phyloP scores from a whole-genome alignment of 2,797 vertebrate species.

The Eulemur rubriventer region DNA sequence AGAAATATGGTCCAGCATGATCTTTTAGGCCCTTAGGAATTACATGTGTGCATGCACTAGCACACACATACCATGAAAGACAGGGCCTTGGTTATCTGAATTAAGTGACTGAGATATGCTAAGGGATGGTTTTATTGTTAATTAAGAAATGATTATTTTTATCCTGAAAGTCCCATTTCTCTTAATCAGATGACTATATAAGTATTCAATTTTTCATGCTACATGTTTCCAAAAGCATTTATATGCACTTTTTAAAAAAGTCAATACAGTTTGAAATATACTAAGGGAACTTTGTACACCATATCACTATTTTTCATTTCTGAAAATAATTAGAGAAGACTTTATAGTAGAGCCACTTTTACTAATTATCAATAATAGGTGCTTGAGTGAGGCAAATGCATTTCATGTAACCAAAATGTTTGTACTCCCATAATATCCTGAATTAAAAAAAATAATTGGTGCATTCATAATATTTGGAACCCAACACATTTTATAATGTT shows the following conservation, averaged over 20 bases:
- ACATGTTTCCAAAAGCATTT: constrained; percentile 4
- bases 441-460: background rate
- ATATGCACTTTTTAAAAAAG: background rate
- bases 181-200: constrained; percentile 14
- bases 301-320: background rate
- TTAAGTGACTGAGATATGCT: background rate
- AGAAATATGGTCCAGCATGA: background rate
- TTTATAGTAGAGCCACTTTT: background rate
- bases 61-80: background rate
- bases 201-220: background rate
- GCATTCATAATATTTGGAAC: background rate
- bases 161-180: background rate
- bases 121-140: background rate
- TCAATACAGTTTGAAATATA: background rate
- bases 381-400: no score
- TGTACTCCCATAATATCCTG: no score
- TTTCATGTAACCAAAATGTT: no score
- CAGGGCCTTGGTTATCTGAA: background rate
- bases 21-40: background rate
- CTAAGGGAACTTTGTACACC: background rate
- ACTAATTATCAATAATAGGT: background rate
- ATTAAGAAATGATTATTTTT: constrained; percentile 4
- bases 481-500: background rate
- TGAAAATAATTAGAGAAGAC: background rate
- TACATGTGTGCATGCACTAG: background rate